Conservation (phyloP, 2,797 vertebrate species). For the Gallinago solitaria region DNA sequence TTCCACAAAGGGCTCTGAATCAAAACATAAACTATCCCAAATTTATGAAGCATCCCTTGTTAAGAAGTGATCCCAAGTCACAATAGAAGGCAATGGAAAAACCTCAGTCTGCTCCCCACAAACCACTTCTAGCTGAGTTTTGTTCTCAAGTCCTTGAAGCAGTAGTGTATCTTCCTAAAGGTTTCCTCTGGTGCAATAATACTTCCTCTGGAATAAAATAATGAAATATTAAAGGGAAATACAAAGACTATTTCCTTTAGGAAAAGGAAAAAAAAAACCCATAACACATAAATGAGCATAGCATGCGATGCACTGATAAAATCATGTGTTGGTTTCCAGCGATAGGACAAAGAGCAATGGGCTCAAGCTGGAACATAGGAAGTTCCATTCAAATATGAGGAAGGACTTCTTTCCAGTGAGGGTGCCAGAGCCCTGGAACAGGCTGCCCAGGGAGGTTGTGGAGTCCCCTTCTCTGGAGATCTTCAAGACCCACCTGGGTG, state of each 20-base stretch:
- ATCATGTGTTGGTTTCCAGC: neutral
- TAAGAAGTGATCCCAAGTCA: neutral
- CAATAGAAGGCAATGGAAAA: accelerated
- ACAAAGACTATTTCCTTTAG: neutral
- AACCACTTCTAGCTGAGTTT: neutral
- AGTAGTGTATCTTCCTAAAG: neutral
- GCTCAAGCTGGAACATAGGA: too few species aligned
- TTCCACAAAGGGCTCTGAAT: neutral
- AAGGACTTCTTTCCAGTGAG: too few species aligned
- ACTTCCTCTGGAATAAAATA: neutral
- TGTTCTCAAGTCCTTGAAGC: neutral
- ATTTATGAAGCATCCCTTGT: neutral
- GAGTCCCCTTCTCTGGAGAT: too few species aligned
- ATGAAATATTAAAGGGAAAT: neutral
- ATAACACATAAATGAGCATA: accelerated
- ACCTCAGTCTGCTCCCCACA: neutral
- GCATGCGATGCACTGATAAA: neutral
- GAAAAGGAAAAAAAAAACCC: neutral
- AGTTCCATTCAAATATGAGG: too few species aligned
- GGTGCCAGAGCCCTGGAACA: too few species aligned
- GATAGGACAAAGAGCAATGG: too few species aligned
- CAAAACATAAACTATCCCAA: neutral
- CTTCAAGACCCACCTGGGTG: too few species aligned
- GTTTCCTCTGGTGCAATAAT: neutral
- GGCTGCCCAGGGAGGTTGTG: too few species aligned